Percentiles rank a stretch among this genome's conserved stretches.
phyloP scores from a whole-genome alignment of 2,888 invertebrate genomes.

The Dolichopus griseipennis region DNA sequence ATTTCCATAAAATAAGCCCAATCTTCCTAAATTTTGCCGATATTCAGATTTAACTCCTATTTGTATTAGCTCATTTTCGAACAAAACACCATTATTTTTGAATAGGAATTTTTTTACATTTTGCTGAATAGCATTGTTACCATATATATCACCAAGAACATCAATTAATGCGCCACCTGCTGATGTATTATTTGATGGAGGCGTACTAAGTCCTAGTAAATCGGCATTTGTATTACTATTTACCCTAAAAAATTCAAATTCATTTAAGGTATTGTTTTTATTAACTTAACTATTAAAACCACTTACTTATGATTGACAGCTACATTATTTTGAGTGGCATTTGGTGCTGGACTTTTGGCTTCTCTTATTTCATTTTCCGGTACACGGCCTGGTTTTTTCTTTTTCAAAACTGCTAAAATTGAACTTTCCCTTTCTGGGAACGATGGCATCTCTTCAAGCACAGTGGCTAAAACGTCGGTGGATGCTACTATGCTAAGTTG shows the following conservation, averaged over 20 bases:
- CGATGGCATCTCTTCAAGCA: conserved; percentile 99
- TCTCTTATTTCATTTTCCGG: conserved; percentile 80
- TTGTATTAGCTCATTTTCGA: conserved; percentile 96
- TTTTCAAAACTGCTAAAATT: conserved; percentile 93
- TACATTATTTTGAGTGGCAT: conserved; percentile 41
- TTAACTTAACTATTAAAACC: background rate
- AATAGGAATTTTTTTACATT: conserved; percentile 90
- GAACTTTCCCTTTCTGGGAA: conserved; percentile 98
- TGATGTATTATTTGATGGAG: conserved; percentile 58
- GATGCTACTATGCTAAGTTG: conserved; percentile 93
- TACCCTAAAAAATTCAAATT: conserved; percentile 24
- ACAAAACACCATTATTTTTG: conserved; percentile 96
- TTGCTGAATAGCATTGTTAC: conserved; percentile 52
- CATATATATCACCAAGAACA: conserved; percentile 81
- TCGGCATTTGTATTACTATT: conserved; percentile 58
- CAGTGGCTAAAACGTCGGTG: conserved; percentile 94
- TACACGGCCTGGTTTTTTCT: conserved; percentile 93
- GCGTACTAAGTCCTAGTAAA: conserved; percentile 79
- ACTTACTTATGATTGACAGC: conserved; percentile 44
- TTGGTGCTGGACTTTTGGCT: conserved; percentile 62
- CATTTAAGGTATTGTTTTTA: background rate
- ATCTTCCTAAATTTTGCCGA: conserved; percentile 87
- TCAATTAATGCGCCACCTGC: conserved; percentile 78
- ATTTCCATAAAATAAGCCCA: conserved; percentile 96
- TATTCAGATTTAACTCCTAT: conserved; percentile 97